These are phyloP conservation scores for Henicopernis longicauda DNA, from an alignment of 2,113 vertebrate species.

Conservation along the genomic window DNA sequence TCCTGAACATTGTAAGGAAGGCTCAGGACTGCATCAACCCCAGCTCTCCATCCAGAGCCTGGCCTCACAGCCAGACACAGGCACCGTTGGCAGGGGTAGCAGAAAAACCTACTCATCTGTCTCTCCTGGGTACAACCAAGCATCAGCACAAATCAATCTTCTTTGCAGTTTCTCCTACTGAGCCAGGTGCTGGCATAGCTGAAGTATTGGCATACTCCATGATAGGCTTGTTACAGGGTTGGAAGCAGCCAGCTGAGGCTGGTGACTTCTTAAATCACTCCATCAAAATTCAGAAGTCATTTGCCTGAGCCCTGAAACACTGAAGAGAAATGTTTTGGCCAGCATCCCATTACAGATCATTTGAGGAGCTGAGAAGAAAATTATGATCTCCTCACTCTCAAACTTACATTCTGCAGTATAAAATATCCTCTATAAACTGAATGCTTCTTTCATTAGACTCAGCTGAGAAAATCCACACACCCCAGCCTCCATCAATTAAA, in stretches of 20 bases:
- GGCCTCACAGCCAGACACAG: rapidly evolving
- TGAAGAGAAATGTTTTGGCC: conserved; percentile 3
- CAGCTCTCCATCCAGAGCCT: background rate
- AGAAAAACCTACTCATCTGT: background rate
- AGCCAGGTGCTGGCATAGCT: background rate
- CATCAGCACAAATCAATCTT: background rate
- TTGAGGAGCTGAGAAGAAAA: background rate
- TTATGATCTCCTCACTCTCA: background rate
- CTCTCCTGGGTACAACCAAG: background rate
- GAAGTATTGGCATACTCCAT: background rate
- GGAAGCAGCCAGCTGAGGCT: background rate
- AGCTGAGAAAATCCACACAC: conserved; percentile 46
- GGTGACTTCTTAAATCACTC: conserved; percentile 11
- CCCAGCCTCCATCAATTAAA: conserved; percentile 54
- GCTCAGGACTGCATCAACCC: background rate
- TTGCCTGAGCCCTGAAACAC: background rate
- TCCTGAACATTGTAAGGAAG: background rate
- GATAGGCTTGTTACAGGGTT: background rate
- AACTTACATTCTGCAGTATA: background rate
- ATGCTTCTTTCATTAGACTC: conserved; percentile 40
- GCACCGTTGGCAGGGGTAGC: background rate
- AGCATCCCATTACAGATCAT: background rate
- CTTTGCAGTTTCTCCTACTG: background rate
- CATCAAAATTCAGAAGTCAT: conserved; percentile 19
- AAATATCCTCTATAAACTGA: conserved; percentile 10